Conservation (phyloP, 1,140 invertebrate species). For the Bombus superbus region DNA sequence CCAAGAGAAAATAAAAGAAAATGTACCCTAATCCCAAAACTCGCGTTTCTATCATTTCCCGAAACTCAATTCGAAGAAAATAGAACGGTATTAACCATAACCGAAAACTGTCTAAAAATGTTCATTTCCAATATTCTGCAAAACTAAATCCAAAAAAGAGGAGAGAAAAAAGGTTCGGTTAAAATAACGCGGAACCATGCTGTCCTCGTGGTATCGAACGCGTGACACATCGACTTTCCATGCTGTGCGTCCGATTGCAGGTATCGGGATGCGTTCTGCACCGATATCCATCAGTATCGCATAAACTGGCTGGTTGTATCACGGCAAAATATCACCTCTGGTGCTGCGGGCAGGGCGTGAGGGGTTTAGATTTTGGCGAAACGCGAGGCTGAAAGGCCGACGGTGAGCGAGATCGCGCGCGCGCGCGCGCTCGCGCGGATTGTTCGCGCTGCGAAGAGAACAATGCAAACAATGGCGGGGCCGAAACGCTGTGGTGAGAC, state of each 20-base stretch:
- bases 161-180: not conserved
- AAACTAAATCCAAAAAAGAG: not conserved
- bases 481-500: conserved; percentile 76
- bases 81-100: no score
- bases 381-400: conserved; percentile 72
- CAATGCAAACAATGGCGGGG: conserved; percentile 81
- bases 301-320: conserved; percentile 57
- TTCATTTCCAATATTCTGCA: no score
- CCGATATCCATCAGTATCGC: conserved; percentile 44
- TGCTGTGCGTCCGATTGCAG: not conserved
- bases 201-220: not conserved
- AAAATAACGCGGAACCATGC: not conserved
- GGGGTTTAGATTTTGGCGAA: conserved; percentile 73
- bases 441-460: conserved; percentile 74
- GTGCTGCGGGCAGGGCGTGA: conserved; percentile 34
- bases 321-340: conserved; percentile 66
- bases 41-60: not conserved
- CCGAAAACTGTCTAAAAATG: no score
- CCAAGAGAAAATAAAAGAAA: no score
- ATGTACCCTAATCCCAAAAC: no score
- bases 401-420: conserved; percentile 52
- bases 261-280: conserved; percentile 21
- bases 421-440: conserved; percentile 61
- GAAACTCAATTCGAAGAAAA: not conserved
- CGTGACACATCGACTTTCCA: conserved; percentile 10